These are phyloP conservation scores for Kryptolebias marmoratus DNA, from an alignment of 2,113 vertebrate genomes.

Conservation along the genomic window DNA sequence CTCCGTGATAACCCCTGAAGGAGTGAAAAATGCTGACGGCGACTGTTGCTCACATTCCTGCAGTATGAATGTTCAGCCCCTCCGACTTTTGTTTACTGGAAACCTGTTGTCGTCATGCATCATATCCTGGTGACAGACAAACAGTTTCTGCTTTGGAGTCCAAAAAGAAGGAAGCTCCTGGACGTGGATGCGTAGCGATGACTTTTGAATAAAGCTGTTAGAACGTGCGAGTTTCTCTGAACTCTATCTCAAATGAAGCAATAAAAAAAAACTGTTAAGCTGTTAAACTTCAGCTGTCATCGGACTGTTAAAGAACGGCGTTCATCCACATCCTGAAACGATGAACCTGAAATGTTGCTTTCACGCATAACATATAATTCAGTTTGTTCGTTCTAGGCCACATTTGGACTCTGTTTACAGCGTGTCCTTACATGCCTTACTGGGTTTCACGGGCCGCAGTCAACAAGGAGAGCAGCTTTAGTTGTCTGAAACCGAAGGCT, in stretches of 20 bases:
- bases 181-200: conserved; percentile 16
- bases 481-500: too few species aligned
- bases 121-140: conserved; percentile 58
- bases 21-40: conserved; percentile 7
- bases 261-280: background rate
- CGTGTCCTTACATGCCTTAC: background rate
- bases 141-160: conserved; percentile 46
- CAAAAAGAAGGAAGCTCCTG: conserved; percentile 40
- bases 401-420: background rate
- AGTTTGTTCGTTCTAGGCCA: background rate
- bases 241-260: conserved; percentile 22
- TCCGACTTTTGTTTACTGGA: conserved; percentile 36
- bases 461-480: background rate
- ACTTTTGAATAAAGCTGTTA: background rate
- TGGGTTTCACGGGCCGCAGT: background rate
- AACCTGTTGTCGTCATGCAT: conserved; percentile 58
- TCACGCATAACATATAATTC: too few species aligned
- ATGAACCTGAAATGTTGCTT: too few species aligned
- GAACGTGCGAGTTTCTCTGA: background rate
- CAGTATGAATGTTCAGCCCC: conserved; percentile 45
- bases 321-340: background rate
- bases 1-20: conserved; percentile 35
- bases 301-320: background rate
- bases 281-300: background rate
- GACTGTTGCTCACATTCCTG: conserved; percentile 51